Evolutionary conservation across 2,113 vertebrate species (phyloP), one percentile per base, ranked within the genome.

Genomic region (Cheilinus undulatus): DNA sequence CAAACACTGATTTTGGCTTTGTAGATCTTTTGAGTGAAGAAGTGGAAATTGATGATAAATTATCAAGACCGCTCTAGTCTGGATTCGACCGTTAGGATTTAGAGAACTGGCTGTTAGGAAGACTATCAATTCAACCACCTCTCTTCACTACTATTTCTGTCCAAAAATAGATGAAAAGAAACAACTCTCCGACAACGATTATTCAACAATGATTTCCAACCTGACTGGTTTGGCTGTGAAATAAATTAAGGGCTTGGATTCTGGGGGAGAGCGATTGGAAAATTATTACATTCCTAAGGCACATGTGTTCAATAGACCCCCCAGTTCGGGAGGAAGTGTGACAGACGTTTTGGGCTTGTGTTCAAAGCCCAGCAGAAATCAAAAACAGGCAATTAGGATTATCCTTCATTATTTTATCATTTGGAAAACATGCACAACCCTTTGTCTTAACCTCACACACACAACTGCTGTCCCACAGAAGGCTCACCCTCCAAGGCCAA

Each of bases 221-320:
- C 65, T n/a, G 74, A 77, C 82, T 34, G 38, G 49, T 66, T 81
- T 84, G 82, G 79, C 75, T 62, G 82, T 62, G 73, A 87, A 72
- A 67, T 64, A 65, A 81, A 76, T 86, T 30, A 80, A 70, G 54
- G 28, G 57, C 53, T 79, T 62, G 78, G 45, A 71, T 59, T 34
- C 22, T 50, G 26, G 51, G 26, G 45, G 50, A 48, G 6, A 52
- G 66, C 65, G 69, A 56, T 86, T 87, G 82, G 69, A 82, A 85
- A 81, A 76, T 82, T 40, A 80, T 82, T 85, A 76, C 89, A 89
- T 91, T 88, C 90, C 85, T 80, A 64, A 54, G 73, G 78, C 90
- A 92, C 87, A 40, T 89, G 90, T 88, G 84, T 78, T 84, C 40
- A 45, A 85, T 68, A 86, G 87, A 92, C 90, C 91, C 90, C 88